Evolutionary conservation across 1,140 invertebrate genomes (phyloP).

Genomic region (Lordiphosa stackelbergi): DNA sequence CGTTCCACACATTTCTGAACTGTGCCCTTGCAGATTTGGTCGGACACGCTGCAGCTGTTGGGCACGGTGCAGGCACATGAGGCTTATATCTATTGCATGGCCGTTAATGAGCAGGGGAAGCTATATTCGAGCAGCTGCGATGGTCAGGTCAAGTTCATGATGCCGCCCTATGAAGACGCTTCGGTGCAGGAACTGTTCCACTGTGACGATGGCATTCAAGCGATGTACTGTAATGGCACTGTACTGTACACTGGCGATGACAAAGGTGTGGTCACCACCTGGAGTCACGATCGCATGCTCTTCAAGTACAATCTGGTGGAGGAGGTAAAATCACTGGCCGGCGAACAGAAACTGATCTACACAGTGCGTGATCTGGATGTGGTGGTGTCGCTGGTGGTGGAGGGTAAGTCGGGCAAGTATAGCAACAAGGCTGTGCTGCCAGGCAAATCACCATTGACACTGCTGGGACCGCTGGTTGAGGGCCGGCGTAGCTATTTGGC

Average conservation of each 20-base stretch:
- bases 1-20: too few relatives aligned
- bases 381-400: conserved; percentile 53
- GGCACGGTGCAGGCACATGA: conserved; percentile 59
- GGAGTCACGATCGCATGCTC: conserved; percentile 71
- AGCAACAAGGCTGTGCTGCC: conserved; percentile 66
- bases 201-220: conserved; percentile 69
- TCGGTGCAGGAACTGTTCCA: conserved; percentile 54
- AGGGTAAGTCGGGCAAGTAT: conserved; percentile 69
- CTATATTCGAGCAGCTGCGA: conserved; percentile 74
- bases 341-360: conserved; percentile 61
- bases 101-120: conserved; percentile 63
- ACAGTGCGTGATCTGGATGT: conserved; percentile 70
- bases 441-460: conserved; percentile 61
- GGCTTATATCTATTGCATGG: conserved; percentile 70
- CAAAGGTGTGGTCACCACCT: conserved; percentile 72
- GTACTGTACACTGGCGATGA: conserved; percentile 72
- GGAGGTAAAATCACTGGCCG: conserved; percentile 70
- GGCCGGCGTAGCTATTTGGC: conserved; percentile 52
- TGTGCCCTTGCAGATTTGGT: conserved; percentile 44
- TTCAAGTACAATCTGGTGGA: conserved; percentile 76
- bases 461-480: conserved; percentile 53
- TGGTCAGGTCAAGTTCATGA: conserved; percentile 65
- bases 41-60: conserved; percentile 46
- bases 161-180: conserved; percentile 52
- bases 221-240: conserved; percentile 64